These are phyloP conservation scores for Leptopilina myrica DNA, from an alignment of 2,888 invertebrate species.

Conservation along the genomic window DNA sequence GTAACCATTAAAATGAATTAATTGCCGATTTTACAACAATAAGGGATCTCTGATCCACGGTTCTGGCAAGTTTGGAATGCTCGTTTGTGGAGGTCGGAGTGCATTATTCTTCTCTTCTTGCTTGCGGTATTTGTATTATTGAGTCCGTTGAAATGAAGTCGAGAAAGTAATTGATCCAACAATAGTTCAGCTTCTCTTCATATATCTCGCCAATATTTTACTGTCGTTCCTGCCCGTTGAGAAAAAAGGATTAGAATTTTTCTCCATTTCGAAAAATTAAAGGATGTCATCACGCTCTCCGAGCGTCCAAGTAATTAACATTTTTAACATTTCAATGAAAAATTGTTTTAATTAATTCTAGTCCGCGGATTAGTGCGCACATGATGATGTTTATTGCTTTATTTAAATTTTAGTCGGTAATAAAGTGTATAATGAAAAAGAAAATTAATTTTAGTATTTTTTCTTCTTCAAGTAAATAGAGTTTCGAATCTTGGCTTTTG, in stretches of 20 bases:
- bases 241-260: conserved; percentile 1
- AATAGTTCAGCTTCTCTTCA: conserved; percentile 20
- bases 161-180: conserved; percentile 40
- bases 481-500: conserved; percentile 3
- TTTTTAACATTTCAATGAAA: conserved; percentile 14
- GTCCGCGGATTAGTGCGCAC: background rate
- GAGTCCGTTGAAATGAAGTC: conserved; percentile 23
- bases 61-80: conserved; percentile 32
- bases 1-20: conserved; percentile 12
- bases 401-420: background rate
- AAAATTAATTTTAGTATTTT: background rate
- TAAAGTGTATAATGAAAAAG: background rate
- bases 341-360: background rate
- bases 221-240: background rate
- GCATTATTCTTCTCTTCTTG: conserved; percentile 27
- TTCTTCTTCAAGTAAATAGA: background rate
- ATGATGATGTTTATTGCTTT: background rate
- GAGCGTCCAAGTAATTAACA: background rate
- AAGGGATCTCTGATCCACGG: background rate
- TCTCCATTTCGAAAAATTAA: conserved; percentile 14
- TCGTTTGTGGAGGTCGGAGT: conserved; percentile 24
- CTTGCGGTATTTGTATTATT: conserved; percentile 35
- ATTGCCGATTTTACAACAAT: background rate
- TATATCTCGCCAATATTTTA: conserved; percentile 26
- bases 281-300: conserved; percentile 2